phyloP scores from a whole-genome alignment of 2,888 invertebrate genomes.

The Leucoma salicis region DNA sequence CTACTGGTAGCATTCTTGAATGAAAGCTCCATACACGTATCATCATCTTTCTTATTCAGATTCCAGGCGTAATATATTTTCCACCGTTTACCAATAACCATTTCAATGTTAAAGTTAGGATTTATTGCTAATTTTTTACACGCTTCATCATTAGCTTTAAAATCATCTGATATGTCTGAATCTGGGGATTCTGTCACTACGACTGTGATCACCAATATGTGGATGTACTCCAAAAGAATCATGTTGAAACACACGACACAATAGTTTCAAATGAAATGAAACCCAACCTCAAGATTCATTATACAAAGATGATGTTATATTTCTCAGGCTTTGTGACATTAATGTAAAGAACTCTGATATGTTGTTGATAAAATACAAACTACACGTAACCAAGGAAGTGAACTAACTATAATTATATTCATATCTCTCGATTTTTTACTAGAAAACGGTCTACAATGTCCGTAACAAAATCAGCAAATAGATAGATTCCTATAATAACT shows the following conservation, averaged over 20 bases:
- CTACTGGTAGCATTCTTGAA: conserved; percentile 48
- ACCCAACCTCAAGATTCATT: neutral
- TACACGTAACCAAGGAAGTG: too few species aligned
- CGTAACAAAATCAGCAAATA: too few species aligned
- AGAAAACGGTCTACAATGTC: too few species aligned
- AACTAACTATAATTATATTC: too few species aligned
- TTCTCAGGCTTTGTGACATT: conserved; percentile 3
- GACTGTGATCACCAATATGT: conserved; percentile 6
- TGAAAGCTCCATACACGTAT: conserved; percentile 53
- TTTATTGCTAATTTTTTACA: conserved; percentile 44
- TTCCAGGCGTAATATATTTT: conserved; percentile 64
- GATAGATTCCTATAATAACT: too few species aligned
- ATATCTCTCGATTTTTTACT: too few species aligned
- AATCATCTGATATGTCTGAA: neutral
- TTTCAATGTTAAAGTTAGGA: conserved; percentile 56
- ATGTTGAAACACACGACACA: conserved; percentile 18
- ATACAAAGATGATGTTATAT: conserved; percentile 1
- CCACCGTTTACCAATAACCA: conserved; percentile 55
- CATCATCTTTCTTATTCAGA: conserved; percentile 42
- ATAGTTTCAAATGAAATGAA: neutral
- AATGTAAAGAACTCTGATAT: neutral
- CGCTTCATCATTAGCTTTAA: conserved; percentile 9
- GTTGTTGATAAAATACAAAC: neutral
- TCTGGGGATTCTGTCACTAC: neutral
- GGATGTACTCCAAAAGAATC: conserved; percentile 8